These are phyloP conservation scores for Cantharis nigra DNA, from an alignment of 2,888 invertebrate species.

Conservation along the genomic window DNA sequence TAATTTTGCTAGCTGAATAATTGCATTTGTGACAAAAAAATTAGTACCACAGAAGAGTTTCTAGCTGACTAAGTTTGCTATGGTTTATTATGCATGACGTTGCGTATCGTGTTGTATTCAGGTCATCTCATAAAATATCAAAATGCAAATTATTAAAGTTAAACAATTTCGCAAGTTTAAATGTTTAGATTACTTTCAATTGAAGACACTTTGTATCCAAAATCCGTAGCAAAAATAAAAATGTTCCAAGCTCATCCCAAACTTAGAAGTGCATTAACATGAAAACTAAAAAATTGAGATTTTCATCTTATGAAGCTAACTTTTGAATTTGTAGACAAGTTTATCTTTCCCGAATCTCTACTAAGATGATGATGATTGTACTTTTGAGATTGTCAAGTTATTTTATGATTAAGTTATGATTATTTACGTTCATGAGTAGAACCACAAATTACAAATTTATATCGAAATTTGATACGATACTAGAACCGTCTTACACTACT, in stretches of 20 bases:
- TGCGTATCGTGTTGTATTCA: neutral
- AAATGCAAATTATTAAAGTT: conserved; percentile 3
- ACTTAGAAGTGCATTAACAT: neutral
- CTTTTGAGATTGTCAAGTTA: neutral
- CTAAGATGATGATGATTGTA: neutral
- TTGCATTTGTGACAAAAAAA: neutral
- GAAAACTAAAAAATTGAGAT: neutral
- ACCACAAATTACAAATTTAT: neutral
- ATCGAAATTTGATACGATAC: neutral
- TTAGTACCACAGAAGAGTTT: neutral
- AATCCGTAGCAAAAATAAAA: neutral
- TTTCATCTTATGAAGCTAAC: neutral
- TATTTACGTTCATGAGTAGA: neutral
- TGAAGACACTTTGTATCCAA: neutral
- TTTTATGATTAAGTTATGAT: neutral
- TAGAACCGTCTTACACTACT: neutral
- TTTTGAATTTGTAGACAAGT: neutral
- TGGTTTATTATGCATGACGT: neutral
- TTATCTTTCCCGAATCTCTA: neutral
- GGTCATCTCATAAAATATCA: neutral
- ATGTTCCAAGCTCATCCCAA: neutral
- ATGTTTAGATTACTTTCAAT: neutral
- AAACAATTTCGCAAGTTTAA: neutral
- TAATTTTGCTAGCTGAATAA: neutral
- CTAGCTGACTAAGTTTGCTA: neutral